Conservation (phyloP, 2,888 invertebrate genomes). For the Meandrusa payeni region DNA sequence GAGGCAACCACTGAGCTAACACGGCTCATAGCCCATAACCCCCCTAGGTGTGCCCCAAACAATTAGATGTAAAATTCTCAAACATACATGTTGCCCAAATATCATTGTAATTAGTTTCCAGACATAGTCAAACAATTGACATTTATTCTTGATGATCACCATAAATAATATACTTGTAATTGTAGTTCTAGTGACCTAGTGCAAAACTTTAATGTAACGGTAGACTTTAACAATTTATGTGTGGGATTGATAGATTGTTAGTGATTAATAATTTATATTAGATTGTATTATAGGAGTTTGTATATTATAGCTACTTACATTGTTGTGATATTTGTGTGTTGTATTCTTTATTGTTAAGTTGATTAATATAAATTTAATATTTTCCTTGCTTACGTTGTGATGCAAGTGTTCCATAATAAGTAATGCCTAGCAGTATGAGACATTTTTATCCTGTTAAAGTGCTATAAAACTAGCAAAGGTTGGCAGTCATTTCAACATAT, state of each 20-base stretch:
- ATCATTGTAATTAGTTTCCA: neutral
- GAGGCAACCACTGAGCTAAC: too few species aligned
- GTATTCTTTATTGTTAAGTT: constrained; percentile 20
- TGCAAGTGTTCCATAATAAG: too few species aligned
- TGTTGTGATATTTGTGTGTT: constrained; percentile 45
- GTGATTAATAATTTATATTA: constrained; percentile 25
- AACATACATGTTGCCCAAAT: neutral
- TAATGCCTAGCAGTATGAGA: too few species aligned
- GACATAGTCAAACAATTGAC: neutral
- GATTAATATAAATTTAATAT: constrained; percentile 16
- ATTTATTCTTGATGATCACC: neutral
- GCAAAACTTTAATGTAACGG: constrained; percentile 13
- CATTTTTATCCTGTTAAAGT: too few species aligned
- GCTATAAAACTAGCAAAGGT: too few species aligned
- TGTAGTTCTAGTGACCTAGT: constrained; percentile 19
- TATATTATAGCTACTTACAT: constrained; percentile 36
- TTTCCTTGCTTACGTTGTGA: constrained; percentile 18
- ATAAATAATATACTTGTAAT: constrained; percentile 1
- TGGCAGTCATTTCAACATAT: too few species aligned
- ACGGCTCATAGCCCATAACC: too few species aligned
- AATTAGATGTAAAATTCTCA: too few species aligned
- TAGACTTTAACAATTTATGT: constrained; percentile 17
- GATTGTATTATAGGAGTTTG: constrained; percentile 26
- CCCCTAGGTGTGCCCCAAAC: too few species aligned
- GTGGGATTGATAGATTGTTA: constrained; percentile 13